phyloP scores from a whole-genome alignment of 2,113 vertebrate genomes.

The Prolemur simus region DNA sequence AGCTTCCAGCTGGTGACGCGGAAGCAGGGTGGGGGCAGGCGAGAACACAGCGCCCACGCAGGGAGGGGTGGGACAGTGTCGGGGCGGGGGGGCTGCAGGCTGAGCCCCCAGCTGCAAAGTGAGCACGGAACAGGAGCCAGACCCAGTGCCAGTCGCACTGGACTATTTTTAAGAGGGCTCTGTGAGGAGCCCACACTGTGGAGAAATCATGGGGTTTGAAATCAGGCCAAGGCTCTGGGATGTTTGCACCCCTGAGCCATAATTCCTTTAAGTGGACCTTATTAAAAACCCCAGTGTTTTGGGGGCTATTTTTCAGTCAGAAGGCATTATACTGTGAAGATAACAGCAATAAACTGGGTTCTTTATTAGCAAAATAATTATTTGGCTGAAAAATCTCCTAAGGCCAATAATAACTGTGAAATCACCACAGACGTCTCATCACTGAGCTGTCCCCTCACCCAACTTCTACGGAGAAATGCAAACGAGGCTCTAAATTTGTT shows the following conservation, averaged over 20 bases:
- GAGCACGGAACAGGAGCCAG: too few relatives aligned
- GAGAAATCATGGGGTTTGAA: background rate
- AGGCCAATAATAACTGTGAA: background rate
- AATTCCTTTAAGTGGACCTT: background rate
- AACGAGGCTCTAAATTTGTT: background rate
- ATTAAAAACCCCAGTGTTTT: background rate
- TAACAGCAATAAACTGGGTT: background rate
- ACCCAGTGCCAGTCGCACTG: rapidly evolving
- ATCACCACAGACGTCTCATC: rapidly evolving
- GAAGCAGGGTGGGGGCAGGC: background rate
- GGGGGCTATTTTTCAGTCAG: background rate
- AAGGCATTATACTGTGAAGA: too few relatives aligned
- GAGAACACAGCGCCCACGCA: background rate
- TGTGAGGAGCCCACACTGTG: too few relatives aligned
- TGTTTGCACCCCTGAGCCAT: too few relatives aligned
- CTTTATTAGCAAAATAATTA: background rate
- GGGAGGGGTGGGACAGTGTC: background rate
- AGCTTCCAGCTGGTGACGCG: background rate
- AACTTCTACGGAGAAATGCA: background rate
- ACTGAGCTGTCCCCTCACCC: background rate
- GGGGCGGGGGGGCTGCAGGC: too few relatives aligned
- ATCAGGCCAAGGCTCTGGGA: background rate
- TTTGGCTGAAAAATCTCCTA: background rate
- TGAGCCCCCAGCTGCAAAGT: background rate
- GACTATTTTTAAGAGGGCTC: background rate